A percentile compares a stretch with the other conserved stretches of the same genome.
Conservation (phyloP, 1,140 invertebrate genomes). For the Drosophila nigrodunni region DNA sequence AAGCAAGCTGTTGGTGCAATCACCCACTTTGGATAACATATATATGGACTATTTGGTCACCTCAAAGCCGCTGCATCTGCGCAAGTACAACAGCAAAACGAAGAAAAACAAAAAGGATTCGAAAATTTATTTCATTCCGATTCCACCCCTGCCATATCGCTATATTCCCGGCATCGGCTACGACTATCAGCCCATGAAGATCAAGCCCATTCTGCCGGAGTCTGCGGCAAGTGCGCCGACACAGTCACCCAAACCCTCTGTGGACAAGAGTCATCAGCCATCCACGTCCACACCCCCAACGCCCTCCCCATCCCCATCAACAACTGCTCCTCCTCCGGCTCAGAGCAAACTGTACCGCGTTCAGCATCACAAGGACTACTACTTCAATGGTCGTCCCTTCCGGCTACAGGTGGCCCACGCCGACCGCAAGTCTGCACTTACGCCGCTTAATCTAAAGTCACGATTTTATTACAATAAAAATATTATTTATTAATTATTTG, state of each 20-base stretch:
- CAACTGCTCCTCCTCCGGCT: neutral
- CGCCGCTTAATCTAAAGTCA: constrained; percentile 74
- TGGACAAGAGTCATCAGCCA: neutral
- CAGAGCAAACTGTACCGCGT: constrained; percentile 66
- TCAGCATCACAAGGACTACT: constrained; percentile 74
- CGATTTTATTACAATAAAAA: constrained; percentile 83
- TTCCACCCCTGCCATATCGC: constrained; percentile 78
- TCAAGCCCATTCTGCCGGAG: constrained; percentile 66
- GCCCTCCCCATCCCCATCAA: constrained; percentile 16
- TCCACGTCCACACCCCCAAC: constrained; percentile 12
- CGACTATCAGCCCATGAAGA: constrained; percentile 81
- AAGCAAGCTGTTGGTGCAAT: constrained; percentile 70
- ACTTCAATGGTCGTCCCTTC: constrained; percentile 79
- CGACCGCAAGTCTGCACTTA: constrained; percentile 58
- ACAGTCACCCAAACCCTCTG: neutral
- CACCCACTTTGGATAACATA: constrained; percentile 69
- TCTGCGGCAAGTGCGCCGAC: constrained; percentile 23
- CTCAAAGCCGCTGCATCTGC: constrained; percentile 71
- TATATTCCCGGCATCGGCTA: constrained; percentile 78
- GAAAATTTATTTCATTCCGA: constrained; percentile 82
- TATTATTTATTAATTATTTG: constrained; percentile 80
- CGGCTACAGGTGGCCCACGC: constrained; percentile 78
- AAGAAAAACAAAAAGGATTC: constrained; percentile 84
- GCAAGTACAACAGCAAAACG: constrained; percentile 74
- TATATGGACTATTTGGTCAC: constrained; percentile 80